Evolutionary conservation across 2,797 vertebrate species (phyloP), one percentile per base, ranked within the genome.

Genomic region (Semotilus atromaculatus): DNA sequence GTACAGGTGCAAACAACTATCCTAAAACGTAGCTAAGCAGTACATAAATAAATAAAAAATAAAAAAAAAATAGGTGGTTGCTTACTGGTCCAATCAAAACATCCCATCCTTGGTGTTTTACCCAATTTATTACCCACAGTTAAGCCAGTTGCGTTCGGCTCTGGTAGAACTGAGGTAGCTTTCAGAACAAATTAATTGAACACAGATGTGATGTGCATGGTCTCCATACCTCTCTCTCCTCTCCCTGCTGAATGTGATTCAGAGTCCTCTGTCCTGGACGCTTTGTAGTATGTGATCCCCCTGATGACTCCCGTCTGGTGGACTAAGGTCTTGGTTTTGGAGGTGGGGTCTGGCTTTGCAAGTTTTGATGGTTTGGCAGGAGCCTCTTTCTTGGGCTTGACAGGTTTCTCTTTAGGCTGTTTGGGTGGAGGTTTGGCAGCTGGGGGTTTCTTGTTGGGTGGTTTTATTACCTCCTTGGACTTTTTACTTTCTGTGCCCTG

Each of bases 211-310:
- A 66, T 84, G 43, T 76, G 29, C 51, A 81, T 51, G n/a, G 7
- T 58, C 19, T 43, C 40, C 62, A 29, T 53, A 88, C 86, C 71
- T 53, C 11, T 90, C 95, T 96, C 91, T 95, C 95, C 96, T 77
- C 92, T 96, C 90, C 91, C 89, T 87, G 91, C 68, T 0, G 88
- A 84, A 2, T 83, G 13, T 1, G 91, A 90, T 74, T 96, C 95
- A 0, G 92, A 90, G 0, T 82, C 92, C 0, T 95, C 95, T 0
- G 55, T 90, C 86, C 93, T 95, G 88, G 94, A 92, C 0, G 97
- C 96, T 92, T 99, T 99, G 94, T 99, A 99, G 95, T 99, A 99
- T 0, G 98, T 98, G 92, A 99, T 95, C 87, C 97, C 96, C 76
- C 97, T 94, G 87, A 98, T 94, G 85, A 98, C 95, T 0, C 97